Evolutionary conservation across 2,113 vertebrate genomes (phyloP).

Genomic region (Sceloporus tristichus): DNA sequence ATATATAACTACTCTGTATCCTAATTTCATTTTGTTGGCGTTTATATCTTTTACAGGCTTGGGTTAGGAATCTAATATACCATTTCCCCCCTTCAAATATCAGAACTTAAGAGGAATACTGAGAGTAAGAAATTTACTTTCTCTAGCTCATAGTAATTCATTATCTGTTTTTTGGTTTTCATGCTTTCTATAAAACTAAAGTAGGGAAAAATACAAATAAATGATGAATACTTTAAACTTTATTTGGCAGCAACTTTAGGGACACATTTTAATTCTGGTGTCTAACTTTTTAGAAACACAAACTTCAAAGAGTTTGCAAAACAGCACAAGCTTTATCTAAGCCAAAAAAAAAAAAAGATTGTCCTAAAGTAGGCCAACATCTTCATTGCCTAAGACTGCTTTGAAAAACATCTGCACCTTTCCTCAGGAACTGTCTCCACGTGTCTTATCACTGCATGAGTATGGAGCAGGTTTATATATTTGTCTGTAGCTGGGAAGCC

Average conservation of each 20-base stretch:
- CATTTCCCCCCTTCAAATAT: conserved; percentile 49
- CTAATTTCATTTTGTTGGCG: conserved; percentile 43
- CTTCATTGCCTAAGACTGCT: background rate
- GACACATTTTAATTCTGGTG: background rate
- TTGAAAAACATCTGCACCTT: background rate
- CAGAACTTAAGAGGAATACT: conserved; percentile 50
- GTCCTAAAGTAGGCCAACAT: background rate
- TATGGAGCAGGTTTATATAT: background rate
- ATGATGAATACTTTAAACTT: background rate
- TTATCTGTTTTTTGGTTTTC: conserved; percentile 30
- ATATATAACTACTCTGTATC: conserved; percentile 43
- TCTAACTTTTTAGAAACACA: background rate
- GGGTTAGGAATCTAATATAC: conserved; percentile 18
- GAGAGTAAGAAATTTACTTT: conserved; percentile 18
- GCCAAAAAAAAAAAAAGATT: background rate
- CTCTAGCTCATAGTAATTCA: conserved; percentile 51
- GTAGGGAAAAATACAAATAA: background rate
- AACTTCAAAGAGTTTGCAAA: background rate
- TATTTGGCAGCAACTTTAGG: conserved; percentile 1
- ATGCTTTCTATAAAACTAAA: background rate
- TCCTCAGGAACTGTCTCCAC: background rate
- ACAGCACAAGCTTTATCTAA: conserved; percentile 3
- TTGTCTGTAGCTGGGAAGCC: background rate
- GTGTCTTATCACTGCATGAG: background rate
- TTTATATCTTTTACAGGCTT: conserved; percentile 21